Base-by-base conservation (phyloP, 2,113 vertebrate genomes). In the Corydoras maculifer region DNA sequence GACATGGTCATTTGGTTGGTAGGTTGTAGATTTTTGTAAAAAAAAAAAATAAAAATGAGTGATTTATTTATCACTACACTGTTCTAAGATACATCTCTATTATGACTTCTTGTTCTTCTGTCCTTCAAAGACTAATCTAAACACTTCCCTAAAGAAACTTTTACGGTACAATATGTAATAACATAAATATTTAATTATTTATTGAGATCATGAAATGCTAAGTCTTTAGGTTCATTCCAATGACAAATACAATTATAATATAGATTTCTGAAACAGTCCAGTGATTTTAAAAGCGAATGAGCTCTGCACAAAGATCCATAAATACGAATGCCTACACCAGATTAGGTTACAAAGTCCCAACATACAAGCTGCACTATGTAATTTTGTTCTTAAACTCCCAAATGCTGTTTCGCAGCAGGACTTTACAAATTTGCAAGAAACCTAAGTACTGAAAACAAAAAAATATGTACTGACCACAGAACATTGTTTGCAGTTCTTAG, bases 261-360 rank as follows among this genome's bases (percentile, higher is more conserved):
- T 32, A 58, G 65, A 9, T 55, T 67, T 35, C 9, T 11, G 48
- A 58, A 58, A 58, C 35, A 68, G 57, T 18, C 65, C 65, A 57
- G 65, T 31, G 63, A 55, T 25, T 54, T 55, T 35, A 51, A 75
- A 55, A 55, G 35, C 7, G 35, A 65, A 43, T 55, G 31, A 64
- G 35, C 25, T 25, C 18, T 35, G 35, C n/a, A 64, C 11, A 62
- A 13, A 64, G 61, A 69, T 69, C 48, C 25, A 58, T 75, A 48
- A 62, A 65, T 31, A 51, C 58, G 35, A 62, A 62, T 58, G 30
- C 58, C 29, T 62, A 71, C 48, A 54, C 54, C 55, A 60, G 58
- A 62, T 58, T 31, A 63, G 29, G 58, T 61, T 71, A 61, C n/a
- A 31, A 63, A 30, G 64, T 61, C 50, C 58, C 6, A 62, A 49